Evolutionary conservation across 2,797 vertebrate genomes (phyloP).

Genomic region (Spondyliosoma cantharus): DNA sequence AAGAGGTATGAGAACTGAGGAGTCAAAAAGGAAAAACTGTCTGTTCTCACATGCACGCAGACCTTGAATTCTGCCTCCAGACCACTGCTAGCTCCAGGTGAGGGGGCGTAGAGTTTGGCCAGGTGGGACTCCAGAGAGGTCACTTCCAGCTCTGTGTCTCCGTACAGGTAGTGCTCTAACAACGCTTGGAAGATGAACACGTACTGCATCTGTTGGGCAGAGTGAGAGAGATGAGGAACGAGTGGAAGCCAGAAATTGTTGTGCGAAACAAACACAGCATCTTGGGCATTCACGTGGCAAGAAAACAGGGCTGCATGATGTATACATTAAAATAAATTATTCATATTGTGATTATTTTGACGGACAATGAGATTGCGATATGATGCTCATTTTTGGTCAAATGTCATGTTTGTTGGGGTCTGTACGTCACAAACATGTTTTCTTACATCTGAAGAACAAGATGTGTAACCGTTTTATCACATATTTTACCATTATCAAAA

Average conservation of each 20-base stretch:
- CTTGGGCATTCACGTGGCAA: not conserved
- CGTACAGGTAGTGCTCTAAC: constrained; percentile 96
- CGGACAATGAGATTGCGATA: no score
- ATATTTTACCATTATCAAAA: no score
- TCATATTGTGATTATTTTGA: no score
- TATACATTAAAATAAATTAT: no score
- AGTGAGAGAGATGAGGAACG: not conserved
- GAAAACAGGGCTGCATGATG: no score
- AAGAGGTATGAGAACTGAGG: not conserved
- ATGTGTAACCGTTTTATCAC: no score
- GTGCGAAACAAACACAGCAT: not conserved
- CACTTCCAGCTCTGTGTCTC: constrained; percentile 98
- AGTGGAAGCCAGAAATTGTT: not conserved
- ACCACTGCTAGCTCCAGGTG: constrained; percentile 92
- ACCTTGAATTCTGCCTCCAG: constrained; percentile 99
- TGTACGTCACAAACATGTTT: no score
- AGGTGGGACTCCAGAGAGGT: constrained; percentile 96
- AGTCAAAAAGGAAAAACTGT: not conserved
- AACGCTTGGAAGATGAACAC: constrained; percentile 99
- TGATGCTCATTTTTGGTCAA: no score
- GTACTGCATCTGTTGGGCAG: constrained; percentile 93
- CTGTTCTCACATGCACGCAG: constrained; percentile 2
- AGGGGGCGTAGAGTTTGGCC: constrained; percentile 94
- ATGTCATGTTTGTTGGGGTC: no score
- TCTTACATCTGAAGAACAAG: no score